These are phyloP conservation scores for Eonycteris spelaea DNA, from an alignment of 2,113 vertebrate genomes.

Conservation along the genomic window DNA sequence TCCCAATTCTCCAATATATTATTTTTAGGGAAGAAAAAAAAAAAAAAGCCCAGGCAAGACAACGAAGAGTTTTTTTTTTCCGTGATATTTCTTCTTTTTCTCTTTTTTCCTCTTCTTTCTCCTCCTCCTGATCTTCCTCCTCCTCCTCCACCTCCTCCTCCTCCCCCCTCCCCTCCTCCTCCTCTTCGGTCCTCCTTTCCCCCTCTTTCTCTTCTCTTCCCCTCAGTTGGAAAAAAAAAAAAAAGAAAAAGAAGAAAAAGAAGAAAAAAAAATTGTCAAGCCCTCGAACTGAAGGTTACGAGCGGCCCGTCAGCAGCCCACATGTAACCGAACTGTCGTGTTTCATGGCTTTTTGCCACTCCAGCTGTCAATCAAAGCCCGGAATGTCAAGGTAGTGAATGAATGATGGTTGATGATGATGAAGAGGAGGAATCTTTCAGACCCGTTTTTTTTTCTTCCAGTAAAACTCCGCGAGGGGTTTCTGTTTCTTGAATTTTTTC, in stretches of 20 bases:
- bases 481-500: slow-evolving; percentile 84
- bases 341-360: slow-evolving; percentile 99
- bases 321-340: slow-evolving; percentile 99
- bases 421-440: slow-evolving; percentile 97
- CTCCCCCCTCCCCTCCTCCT: slow-evolving; percentile 49
- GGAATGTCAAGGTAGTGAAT: slow-evolving; percentile 99
- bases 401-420: slow-evolving; percentile 99
- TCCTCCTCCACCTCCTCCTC: slow-evolving; percentile 58
- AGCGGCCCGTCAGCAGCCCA: slow-evolving; percentile 99
- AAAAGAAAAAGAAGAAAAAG: slow-evolving; percentile 62
- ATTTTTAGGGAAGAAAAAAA: slow-evolving; percentile 39
- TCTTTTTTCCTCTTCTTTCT: slow-evolving; percentile 78
- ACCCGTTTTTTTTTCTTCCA: slow-evolving; percentile 89
- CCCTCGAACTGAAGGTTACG: slow-evolving; percentile 96
- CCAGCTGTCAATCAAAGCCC: slow-evolving; percentile 99
- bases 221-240: slow-evolving; percentile 68
- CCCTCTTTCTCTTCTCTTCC: slow-evolving; percentile 70
- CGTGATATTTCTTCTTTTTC: slow-evolving; percentile 86
- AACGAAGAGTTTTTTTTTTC: slow-evolving; percentile 88
- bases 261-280: slow-evolving; percentile 86
- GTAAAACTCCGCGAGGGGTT: slow-evolving; percentile 91
- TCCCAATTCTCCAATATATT: slow-evolving; percentile 91
- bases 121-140: slow-evolving; percentile 81
- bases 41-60: slow-evolving; percentile 79
- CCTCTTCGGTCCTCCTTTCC: slow-evolving; percentile 62